Conservation (phyloP, 2,888 invertebrate genomes). For the Cephus pygmeus region DNA sequence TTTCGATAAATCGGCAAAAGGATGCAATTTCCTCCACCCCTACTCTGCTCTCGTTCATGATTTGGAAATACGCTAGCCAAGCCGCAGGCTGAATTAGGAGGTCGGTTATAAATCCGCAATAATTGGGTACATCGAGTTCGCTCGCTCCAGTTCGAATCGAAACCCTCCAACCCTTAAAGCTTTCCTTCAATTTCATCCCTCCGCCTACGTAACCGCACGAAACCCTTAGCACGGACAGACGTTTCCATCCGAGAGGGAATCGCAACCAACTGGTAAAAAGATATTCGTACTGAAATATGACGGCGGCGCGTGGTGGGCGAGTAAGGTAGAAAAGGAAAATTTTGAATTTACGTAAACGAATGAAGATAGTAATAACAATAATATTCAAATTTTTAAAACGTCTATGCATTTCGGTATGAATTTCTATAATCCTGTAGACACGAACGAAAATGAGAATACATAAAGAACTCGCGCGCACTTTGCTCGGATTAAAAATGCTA, state of each 20-base stretch:
- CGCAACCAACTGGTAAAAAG: background rate
- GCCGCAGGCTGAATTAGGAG: conserved; percentile 35
- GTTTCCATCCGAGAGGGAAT: background rate
- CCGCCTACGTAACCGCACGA: background rate
- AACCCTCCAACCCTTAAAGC: conserved; percentile 44
- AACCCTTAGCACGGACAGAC: background rate
- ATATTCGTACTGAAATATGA: background rate
- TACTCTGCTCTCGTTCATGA: conserved; percentile 2
- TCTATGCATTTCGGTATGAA: background rate
- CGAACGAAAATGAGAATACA: background rate
- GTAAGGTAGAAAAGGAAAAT: background rate
- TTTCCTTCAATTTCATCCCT: conserved; percentile 49
- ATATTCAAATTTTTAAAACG: background rate
- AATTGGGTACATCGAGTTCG: conserved; percentile 55
- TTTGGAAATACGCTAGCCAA: conserved; percentile 27
- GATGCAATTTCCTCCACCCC: conserved; percentile 10
- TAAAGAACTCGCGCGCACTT: conserved; percentile 36
- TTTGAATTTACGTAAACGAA: background rate
- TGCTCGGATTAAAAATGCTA: conserved; percentile 60
- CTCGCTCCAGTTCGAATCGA: conserved; percentile 44
- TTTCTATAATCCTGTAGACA: background rate
- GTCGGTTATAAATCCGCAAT: conserved; percentile 62
- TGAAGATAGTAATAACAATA: background rate
- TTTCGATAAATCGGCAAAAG: conserved; percentile 20
- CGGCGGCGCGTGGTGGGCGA: background rate